Evolutionary conservation across 2,797 vertebrate species (phyloP).

Genomic region (Ceyx erithaca): DNA sequence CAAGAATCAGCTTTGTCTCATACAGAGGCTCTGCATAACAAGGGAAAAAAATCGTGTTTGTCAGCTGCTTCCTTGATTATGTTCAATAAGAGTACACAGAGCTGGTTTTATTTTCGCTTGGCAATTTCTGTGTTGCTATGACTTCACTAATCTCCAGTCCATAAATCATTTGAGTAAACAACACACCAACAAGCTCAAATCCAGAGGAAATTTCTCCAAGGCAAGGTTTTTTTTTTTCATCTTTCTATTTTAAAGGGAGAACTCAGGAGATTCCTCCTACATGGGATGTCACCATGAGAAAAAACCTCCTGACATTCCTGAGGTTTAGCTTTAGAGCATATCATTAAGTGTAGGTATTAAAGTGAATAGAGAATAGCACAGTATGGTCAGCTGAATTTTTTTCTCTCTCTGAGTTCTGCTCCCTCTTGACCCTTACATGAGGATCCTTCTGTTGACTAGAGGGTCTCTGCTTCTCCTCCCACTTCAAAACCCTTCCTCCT

Average conservation of each 20-base stretch:
- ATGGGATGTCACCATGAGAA: constrained; percentile 53
- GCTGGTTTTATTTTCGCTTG: constrained; percentile 63
- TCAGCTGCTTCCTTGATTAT: constrained; percentile 47
- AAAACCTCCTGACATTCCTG: constrained; percentile 36
- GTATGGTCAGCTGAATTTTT: constrained; percentile 37
- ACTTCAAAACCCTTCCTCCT: constrained; percentile 65
- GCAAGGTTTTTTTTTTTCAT: constrained; percentile 27
- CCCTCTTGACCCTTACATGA: constrained; percentile 65
- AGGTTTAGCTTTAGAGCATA: constrained; percentile 54
- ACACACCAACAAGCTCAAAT: constrained; percentile 59
- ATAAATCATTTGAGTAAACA: constrained; percentile 74
- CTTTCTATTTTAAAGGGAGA: constrained; percentile 44
- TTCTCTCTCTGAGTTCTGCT: constrained; percentile 56
- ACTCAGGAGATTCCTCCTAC: constrained; percentile 24
- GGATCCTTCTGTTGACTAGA: constrained; percentile 65
- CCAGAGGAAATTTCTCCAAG: constrained; percentile 59
- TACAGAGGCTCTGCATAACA: neutral
- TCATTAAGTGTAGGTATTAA: constrained; percentile 42
- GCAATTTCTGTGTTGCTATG: constrained; percentile 65
- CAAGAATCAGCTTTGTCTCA: neutral
- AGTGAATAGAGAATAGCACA: constrained; percentile 46
- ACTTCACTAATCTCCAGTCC: constrained; percentile 69
- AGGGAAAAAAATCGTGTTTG: neutral
- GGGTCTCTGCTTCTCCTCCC: constrained; percentile 59
- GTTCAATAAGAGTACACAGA: constrained; percentile 31